Evolutionary conservation across 2,888 invertebrate species (phyloP).

Genomic region (Eurytoma adleriae): DNA sequence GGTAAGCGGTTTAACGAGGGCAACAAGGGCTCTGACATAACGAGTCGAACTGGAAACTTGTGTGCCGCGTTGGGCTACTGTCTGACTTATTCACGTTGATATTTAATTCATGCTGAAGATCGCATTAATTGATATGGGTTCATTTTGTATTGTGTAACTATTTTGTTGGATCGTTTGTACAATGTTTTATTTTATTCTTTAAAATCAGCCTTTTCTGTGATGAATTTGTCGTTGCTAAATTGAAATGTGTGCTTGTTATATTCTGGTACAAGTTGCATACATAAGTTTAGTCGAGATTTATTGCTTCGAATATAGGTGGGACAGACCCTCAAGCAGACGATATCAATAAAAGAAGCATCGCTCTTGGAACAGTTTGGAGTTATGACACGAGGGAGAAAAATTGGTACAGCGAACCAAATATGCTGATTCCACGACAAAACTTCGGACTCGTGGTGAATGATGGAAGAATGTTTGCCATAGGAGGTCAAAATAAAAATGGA

Average conservation of each 20-base stretch:
- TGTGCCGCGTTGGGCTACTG: background rate
- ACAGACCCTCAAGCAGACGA: slow-evolving; percentile 82
- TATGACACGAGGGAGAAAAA: slow-evolving; percentile 81
- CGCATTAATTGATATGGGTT: too few relatives aligned
- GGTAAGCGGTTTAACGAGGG: slow-evolving; percentile 74
- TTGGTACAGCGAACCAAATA: slow-evolving; percentile 82
- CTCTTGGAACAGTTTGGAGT: slow-evolving; percentile 83
- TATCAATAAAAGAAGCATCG: slow-evolving; percentile 78
- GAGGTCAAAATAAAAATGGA: slow-evolving; percentile 83
- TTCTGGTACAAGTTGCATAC: too few relatives aligned
- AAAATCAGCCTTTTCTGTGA: too few relatives aligned
- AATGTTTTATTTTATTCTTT: too few relatives aligned
- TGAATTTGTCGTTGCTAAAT: too few relatives aligned
- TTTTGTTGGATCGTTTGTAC: too few relatives aligned
- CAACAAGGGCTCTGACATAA: background rate
- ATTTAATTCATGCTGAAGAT: background rate
- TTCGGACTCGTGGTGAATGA: slow-evolving; percentile 83
- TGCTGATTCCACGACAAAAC: slow-evolving; percentile 81
- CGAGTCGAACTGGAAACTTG: background rate
- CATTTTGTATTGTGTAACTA: too few relatives aligned
- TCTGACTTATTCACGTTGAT: slow-evolving; percentile 27
- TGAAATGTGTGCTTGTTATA: too few relatives aligned
- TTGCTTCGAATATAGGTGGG: slow-evolving; percentile 77
- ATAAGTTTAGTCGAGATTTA: slow-evolving; percentile 3
- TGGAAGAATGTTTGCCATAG: slow-evolving; percentile 84